A percentile compares a stretch with the other conserved stretches of the same genome.
Conservation (phyloP, 2,888 invertebrate genomes). For the Seira sanloemensis region DNA sequence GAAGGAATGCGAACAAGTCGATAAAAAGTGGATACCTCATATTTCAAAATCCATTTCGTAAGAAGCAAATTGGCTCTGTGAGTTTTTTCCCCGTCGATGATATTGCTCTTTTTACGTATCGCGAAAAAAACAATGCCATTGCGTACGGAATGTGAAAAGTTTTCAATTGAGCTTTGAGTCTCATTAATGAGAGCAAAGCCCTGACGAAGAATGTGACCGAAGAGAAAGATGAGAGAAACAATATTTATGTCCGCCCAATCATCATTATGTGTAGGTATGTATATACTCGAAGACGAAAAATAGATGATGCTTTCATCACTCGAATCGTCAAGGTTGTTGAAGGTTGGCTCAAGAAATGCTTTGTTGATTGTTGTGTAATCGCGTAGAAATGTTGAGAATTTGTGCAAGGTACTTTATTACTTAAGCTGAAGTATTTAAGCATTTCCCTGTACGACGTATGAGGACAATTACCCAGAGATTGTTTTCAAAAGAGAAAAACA, state of each 20-base stretch:
- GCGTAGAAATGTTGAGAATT: no score
- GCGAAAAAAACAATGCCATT: neutral
- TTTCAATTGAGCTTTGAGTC: neutral
- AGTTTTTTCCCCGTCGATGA: neutral
- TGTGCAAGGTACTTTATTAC: no score
- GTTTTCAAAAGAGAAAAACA: no score
- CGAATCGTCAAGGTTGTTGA: conserved; percentile 65
- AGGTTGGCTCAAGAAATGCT: conserved; percentile 29
- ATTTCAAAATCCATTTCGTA: neutral
- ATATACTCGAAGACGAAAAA: neutral
- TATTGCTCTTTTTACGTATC: neutral
- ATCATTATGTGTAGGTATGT: neutral
- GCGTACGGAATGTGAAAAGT: neutral
- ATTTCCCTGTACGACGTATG: no score
- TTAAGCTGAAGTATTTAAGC: no score
- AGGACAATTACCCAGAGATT: no score
- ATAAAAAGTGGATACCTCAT: neutral
- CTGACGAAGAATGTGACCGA: conserved; percentile 17
- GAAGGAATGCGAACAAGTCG: neutral
- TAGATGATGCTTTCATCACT: conserved; percentile 17
- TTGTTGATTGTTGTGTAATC: neutral
- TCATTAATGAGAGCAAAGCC: conserved; percentile 59
- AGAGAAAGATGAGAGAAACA: neutral
- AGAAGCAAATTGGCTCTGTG: neutral
- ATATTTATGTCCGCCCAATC: neutral